Conservation (phyloP, 2,113 vertebrate species). For the Atrichornis clamosus region DNA sequence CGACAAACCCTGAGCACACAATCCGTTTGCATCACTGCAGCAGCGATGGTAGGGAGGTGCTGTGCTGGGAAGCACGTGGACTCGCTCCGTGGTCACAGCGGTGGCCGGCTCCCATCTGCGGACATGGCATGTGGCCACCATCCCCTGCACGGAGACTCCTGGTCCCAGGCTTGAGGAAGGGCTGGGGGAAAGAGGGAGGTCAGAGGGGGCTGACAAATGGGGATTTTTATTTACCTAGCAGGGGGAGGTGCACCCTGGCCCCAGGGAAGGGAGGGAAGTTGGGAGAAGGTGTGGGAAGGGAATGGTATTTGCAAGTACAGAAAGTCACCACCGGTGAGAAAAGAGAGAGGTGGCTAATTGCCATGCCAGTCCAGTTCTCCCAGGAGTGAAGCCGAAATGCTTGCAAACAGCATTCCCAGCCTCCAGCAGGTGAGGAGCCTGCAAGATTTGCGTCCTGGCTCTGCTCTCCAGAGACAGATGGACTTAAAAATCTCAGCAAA, state of each 20-base stretch:
- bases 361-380: constrained; percentile 36
- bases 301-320: constrained; percentile 29
- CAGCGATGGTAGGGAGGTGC: accelerated
- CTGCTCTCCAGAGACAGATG: not conserved
- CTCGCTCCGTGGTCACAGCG: not conserved
- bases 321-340: not conserved
- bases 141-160: not conserved
- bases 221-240: not conserved
- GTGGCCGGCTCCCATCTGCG: not conserved
- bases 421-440: not conserved
- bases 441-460: not conserved
- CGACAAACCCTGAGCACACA: not conserved
- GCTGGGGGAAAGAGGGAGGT: not conserved
- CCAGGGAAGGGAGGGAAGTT: not conserved
- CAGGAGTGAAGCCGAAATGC: not conserved
- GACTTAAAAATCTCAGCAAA: not conserved
- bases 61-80: not conserved
- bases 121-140: not conserved
- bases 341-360: constrained; percentile 23
- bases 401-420: not conserved
- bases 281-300: constrained; percentile 46
- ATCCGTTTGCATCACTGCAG: not conserved
- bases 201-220: not conserved
- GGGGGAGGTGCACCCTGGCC: not conserved
- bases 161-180: not conserved